Base-by-base conservation (phyloP, 2,888 invertebrate genomes). In the Caenorhabditis plicata region DNA sequence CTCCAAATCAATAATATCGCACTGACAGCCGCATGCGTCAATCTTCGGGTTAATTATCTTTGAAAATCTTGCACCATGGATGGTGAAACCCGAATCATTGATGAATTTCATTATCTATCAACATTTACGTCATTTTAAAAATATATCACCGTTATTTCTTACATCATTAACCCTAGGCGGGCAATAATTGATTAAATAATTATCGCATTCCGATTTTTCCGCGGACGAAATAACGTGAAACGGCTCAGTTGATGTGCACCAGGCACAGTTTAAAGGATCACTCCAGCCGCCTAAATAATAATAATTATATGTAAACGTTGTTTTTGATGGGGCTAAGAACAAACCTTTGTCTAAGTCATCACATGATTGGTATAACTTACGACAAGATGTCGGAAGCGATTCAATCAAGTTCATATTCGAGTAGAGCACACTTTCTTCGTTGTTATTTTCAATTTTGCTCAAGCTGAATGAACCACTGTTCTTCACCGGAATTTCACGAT, bases 211-310 rank as follows among this genome's bases (percentile, higher is more conserved):
- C 0, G 26, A 26, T 3, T 53, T 52, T 11, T 69, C 57, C 0
- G 17, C 17, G 1, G 38, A 15, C n/a, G 55, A 31, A 8, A 73
- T 61, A 1, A 64, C 64, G 3, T 19, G 25, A 17, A 51, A 66
- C 1, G 40, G 47, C 8, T 41, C 46, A 9, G 54, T 49, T 22
- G 62, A 52, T 11, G 71, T 63, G 29, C 77, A 77, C 62, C 56
- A 77, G 1, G 43, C 45, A 41, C 77, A 78, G 8, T 58, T 29
- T n/a, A 78, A 45, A 7, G 72, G 70, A 41, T 68, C 68, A 26
- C 51, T 27, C 54, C 53, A 68, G 19, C 65, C 65, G 23, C 63
- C 58, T 17, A 20, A 25, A 8, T 40, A n/a, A n/a, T n/a, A n/a
- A n/a, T n/a, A n/a, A n/a, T n/a, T n/a, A n/a, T n/a, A n/a, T n/a